phyloP scores from a whole-genome alignment of 2,797 vertebrate genomes.

The Sphenodon punctatus region DNA sequence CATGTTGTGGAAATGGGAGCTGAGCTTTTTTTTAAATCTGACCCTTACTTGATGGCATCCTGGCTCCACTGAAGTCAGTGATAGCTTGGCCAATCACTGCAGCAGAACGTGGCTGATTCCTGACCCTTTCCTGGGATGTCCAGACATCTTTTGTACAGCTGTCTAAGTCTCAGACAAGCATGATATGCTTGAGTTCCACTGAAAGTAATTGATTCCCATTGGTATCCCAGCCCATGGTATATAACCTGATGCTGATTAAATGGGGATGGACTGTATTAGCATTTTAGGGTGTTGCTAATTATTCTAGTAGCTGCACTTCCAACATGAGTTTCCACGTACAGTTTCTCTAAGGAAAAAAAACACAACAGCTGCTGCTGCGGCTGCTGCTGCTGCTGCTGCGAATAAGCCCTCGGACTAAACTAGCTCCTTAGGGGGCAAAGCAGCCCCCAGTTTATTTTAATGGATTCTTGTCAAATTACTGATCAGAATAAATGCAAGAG shows the following conservation, averaged over 20 bases:
- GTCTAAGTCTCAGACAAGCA: not conserved
- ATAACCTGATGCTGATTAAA: not conserved
- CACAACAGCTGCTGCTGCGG: too few relatives aligned
- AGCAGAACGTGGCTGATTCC: not conserved
- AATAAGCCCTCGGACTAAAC: constrained; percentile 49
- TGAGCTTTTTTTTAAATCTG: too few relatives aligned
- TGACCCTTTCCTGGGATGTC: not conserved
- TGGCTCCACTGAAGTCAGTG: too few relatives aligned
- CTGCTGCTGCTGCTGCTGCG: too few relatives aligned
- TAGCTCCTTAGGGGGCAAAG: constrained; percentile 28
- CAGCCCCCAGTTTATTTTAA: constrained; percentile 41
- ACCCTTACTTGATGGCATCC: too few relatives aligned
- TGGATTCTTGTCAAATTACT: constrained; percentile 48
- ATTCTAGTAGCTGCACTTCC: not conserved
- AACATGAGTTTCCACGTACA: constrained; percentile 7
- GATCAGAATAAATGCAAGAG: constrained; percentile 35
- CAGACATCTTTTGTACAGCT: rapidly evolving
- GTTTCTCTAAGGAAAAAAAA: constrained; percentile 35
- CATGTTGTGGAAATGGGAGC: too few relatives aligned
- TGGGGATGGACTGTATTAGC: not conserved
- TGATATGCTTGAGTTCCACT: rapidly evolving
- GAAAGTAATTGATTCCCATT: not conserved
- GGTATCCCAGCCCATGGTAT: not conserved
- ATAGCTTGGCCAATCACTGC: too few relatives aligned
- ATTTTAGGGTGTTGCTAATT: constrained; percentile 10